Percentiles rank a stretch among this genome's conserved stretches.
Evolutionary conservation across 2,888 invertebrate species (phyloP).

Genomic region (Frankliniella fusca): DNA sequence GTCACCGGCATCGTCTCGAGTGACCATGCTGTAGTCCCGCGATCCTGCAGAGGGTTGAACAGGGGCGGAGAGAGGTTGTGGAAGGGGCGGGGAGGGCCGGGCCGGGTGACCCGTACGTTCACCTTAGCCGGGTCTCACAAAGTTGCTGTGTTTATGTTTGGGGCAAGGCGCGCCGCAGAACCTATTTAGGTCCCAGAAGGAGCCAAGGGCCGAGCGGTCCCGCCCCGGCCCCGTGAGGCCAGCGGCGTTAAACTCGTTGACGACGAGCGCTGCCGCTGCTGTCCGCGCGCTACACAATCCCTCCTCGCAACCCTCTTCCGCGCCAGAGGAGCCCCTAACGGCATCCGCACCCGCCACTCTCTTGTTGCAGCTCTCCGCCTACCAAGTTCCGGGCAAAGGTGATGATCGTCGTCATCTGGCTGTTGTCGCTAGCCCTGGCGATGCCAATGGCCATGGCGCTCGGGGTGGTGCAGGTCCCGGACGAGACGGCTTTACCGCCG

Average conservation of each 20-base stretch:
- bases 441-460: slow-evolving; percentile 65
- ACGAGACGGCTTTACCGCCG: neutral
- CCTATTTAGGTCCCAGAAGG: too few relatives aligned
- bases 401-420: slow-evolving; percentile 71
- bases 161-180: too few relatives aligned
- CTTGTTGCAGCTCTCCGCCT: slow-evolving; percentile 59
- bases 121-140: too few relatives aligned
- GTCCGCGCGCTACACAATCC: neutral
- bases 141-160: too few relatives aligned
- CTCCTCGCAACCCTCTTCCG: neutral
- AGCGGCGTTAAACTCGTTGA: neutral
- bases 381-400: slow-evolving; percentile 69
- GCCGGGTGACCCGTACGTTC: too few relatives aligned
- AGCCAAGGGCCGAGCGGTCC: too few relatives aligned
- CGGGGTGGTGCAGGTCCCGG: slow-evolving; percentile 52
- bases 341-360: slow-evolving; percentile 41
- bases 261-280: neutral
- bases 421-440: slow-evolving; percentile 61
- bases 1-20: too few relatives aligned
- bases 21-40: too few relatives aligned
- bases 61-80: too few relatives aligned
- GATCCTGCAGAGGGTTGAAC: too few relatives aligned
- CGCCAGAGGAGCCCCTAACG: neutral
- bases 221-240: neutral
- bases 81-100: too few relatives aligned